Evolutionary conservation across 2,797 vertebrate species (phyloP).

Genomic region (Telmatherina bonti): DNA sequence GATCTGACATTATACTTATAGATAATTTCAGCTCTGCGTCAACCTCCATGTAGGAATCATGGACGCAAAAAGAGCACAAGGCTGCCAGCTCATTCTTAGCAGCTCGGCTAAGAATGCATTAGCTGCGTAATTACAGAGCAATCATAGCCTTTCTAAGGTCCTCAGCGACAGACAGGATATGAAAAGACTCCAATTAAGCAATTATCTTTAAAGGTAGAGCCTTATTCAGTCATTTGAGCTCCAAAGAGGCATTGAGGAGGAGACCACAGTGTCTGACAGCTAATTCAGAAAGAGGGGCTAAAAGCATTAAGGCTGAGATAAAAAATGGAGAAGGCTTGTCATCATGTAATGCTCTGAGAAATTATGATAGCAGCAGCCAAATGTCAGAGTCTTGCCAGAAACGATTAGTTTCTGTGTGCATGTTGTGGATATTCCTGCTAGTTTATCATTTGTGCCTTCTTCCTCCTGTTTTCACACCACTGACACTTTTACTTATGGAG

Average conservation of each 20-base stretch:
- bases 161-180: constrained; percentile 78
- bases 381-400: constrained; percentile 54
- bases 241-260: constrained; percentile 68
- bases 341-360: constrained; percentile 61
- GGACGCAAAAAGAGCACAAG: constrained; percentile 35
- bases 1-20: too few species aligned
- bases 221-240: constrained; percentile 82
- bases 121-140: constrained; percentile 81
- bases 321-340: constrained; percentile 68
- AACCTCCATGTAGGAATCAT: constrained; percentile 49
- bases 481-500: neutral
- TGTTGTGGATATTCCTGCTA: constrained; percentile 33
- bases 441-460: constrained; percentile 49
- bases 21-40: constrained; percentile 60
- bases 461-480: constrained; percentile 2
- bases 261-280: constrained; percentile 68
- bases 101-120: constrained; percentile 58
- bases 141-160: constrained; percentile 79
- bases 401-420: constrained; percentile 63
- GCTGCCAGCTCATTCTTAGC: constrained; percentile 74
- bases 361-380: constrained; percentile 30
- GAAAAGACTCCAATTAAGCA: constrained; percentile 85
- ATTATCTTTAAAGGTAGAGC: constrained; percentile 85
- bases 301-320: constrained; percentile 71
- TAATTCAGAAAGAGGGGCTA: constrained; percentile 73